Base-by-base conservation (phyloP, 2,888 invertebrate genomes). In the Biston betularia region DNA sequence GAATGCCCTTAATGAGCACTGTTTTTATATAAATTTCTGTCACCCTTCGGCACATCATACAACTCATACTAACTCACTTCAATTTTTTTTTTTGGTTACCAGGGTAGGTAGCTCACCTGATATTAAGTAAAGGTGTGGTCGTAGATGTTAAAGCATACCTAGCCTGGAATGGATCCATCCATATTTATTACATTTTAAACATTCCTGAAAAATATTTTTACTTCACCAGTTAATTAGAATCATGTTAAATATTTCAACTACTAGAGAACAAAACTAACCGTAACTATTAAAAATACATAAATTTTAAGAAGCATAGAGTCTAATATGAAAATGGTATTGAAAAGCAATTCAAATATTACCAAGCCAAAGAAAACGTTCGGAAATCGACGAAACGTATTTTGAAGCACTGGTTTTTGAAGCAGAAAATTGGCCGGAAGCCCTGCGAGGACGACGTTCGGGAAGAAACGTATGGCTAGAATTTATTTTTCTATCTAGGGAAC, bases 371-470 rank as follows among this genome's bases (percentile, higher is more conserved):
- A 24, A 40, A 44, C 10, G 24, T 40, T 63, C 46, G 35, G 34
- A 24, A 49, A 60, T 45, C 55, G 12, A 8, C 7, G 50, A 14
- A 49, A 50, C 49, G n/a, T 56, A 60, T 65, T 65, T 60, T 55
- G 60, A 24, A 65, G 55, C 35, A 50, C 35, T 38, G 64, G 38
- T 60, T 55, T 65, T 60, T 60, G 65, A 60, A 60, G 65, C 65
- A 56, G 49, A 61, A 65, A 65, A 65, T 65, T 60, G 60, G 45
- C 40, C 48, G 46, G 65, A 65, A 65, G n/a, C 55, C 12, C 35
- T 48, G 11, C 33, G 56, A 54, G 14, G 38, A 45, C 49, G 54
- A 58, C 42, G 6, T 42, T 35, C 34, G 46, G 1, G n/a, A 59
- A 40, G 33, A 61, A 64, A 53, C 40, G 48, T 60, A 42, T 49